Conservation (phyloP, 1,140 invertebrate species). For the Neodiprion pinetum region DNA sequence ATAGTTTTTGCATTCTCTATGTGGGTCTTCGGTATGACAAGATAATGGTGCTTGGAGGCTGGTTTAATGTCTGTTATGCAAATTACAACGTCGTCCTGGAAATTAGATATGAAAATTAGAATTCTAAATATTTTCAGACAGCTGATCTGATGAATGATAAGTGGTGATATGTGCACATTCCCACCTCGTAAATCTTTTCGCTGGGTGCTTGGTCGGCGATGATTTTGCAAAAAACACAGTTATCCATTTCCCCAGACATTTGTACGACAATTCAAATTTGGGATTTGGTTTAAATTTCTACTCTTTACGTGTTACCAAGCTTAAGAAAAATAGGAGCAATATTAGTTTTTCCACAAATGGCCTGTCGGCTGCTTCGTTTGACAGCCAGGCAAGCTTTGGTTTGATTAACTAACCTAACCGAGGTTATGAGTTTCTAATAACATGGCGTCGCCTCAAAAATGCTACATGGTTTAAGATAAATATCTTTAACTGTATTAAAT, state of each 20-base stretch:
- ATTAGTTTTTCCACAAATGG: too few species aligned
- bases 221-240: conserved; percentile 81
- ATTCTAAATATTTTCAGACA: conserved; percentile 8
- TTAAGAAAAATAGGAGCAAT: too few species aligned
- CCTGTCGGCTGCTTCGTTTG: too few species aligned
- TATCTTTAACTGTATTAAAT: too few species aligned
- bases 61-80: conserved; percentile 88
- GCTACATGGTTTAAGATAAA: too few species aligned
- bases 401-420: too few species aligned
- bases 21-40: conserved; percentile 81
- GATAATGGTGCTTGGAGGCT: conserved; percentile 79
- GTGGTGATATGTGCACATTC: conserved; percentile 9
- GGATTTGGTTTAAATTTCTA: too few species aligned
- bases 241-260: conserved; percentile 21
- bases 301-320: too few species aligned
- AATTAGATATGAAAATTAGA: conserved; percentile 47
- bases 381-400: too few species aligned
- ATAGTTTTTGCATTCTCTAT: conserved; percentile 76
- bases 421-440: too few species aligned
- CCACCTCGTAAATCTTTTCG: conserved; percentile 61
- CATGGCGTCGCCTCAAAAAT: too few species aligned
- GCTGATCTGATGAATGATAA: conserved; percentile 11
- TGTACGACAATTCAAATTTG: background rate
- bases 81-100: conserved; percentile 78
- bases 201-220: conserved; percentile 65